Base-by-base conservation (phyloP, 2,113 vertebrate species). In the Nestor notabilis region DNA sequence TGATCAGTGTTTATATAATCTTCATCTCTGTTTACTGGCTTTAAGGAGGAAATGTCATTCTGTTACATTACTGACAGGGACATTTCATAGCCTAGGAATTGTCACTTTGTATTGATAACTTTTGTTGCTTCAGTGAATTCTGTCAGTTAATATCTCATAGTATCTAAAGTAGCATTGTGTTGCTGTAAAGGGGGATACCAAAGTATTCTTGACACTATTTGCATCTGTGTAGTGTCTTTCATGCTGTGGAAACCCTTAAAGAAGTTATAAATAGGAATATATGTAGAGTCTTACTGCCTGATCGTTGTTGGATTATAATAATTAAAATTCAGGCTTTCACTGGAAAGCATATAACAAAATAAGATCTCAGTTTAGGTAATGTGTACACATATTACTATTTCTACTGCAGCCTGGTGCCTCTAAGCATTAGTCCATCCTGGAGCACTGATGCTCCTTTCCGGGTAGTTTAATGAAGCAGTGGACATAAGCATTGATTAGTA, bases 391-490 rank as follows among this genome's bases (percentile, higher is more conserved):
- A 14, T 1, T 82, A 7, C 23, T 80, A 11, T 47, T 90, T 35
- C 33, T 72, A 0, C 43, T 66, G 13, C 41, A 78, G 33, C 29
- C 31, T 17, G 3, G 43, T 52, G 27, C 27, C 31, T 61, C 25
- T 69, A 31, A 61, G 55, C 46, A 19, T 7, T 44, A 11, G 13
- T 35, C 18, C 17, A 1, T 71, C 65, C 68, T 50, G 31, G 9
- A 53, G 33, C 0, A 0, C 8, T 44, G 53, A 21, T 78, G 28
- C n/a, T 82, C 10, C 5, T 86, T 18, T 56, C 41, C 41, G 43
- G 10, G 35, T 49, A 53, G 6, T 41, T 70, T 23, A 65, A 13
- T 72, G 53, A 83, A 39, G 16, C 29, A 23, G 4, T 63, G n/a
- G 37, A 65, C 7, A 11, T 61, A 68, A 68, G 6, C 23, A 15